Percentiles rank a stretch among this genome's conserved stretches.
Conservation (phyloP, 2,888 invertebrate species). For the Charanyca ferruginea region DNA sequence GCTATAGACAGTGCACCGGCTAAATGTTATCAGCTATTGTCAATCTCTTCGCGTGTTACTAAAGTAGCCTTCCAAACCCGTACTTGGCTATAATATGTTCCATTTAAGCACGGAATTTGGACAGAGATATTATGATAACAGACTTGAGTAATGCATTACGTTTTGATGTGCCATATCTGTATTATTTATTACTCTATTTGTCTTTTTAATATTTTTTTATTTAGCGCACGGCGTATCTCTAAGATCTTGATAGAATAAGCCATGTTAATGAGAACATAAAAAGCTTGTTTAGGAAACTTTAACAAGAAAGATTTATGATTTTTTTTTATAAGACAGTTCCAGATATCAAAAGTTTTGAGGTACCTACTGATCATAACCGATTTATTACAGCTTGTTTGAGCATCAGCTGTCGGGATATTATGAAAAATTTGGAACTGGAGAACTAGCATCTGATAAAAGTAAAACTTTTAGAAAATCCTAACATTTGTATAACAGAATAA, state of each 20-base stretch:
- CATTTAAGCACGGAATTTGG: conserved; percentile 73
- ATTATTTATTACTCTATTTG: conserved; percentile 65
- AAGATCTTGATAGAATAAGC: conserved; percentile 47
- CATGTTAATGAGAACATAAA: conserved; percentile 39
- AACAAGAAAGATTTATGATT: conserved; percentile 22
- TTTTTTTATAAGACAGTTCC: background rate
- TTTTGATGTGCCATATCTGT: conserved; percentile 58
- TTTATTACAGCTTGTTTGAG: conserved; percentile 16
- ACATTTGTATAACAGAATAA: no score
- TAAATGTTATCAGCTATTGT: conserved; percentile 88
- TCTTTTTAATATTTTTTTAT: conserved; percentile 35
- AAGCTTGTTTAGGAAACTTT: conserved; percentile 19
- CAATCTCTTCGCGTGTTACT: conserved; percentile 82
- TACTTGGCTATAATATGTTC: conserved; percentile 60
- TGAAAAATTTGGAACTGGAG: background rate
- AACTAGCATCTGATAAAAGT: background rate
- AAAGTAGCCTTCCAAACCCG: conserved; percentile 74
- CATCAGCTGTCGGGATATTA: background rate
- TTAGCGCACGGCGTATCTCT: conserved; percentile 44
- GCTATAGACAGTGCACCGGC: conserved; percentile 82
- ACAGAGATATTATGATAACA: conserved; percentile 74
- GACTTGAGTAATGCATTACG: conserved; percentile 75
- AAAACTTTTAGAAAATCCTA: background rate
- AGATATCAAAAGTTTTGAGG: conserved; percentile 33
- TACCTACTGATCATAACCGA: conserved; percentile 4